Percentiles rank a stretch among this genome's conserved stretches.
phyloP scores from a whole-genome alignment of 1,140 invertebrate genomes.

The Pseudachorutes palmiensis region DNA sequence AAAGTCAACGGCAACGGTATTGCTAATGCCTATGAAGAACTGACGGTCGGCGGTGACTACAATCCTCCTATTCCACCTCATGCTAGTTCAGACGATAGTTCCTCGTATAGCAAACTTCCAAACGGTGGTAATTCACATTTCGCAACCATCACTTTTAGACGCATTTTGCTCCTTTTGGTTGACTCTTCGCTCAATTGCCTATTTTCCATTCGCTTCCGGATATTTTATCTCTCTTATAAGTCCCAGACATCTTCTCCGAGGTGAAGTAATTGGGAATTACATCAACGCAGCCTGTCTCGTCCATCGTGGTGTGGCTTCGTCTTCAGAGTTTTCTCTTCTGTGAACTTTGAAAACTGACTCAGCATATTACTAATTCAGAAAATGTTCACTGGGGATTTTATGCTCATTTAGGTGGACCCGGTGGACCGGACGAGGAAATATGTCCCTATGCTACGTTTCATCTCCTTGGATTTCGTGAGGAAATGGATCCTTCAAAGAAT shows the following conservation, averaged over 20 bases:
- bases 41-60: constrained; percentile 26
- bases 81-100: constrained; percentile 36
- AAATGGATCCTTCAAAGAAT: constrained; percentile 85
- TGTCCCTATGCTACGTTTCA: constrained; percentile 91
- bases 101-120: constrained; percentile 33
- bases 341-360: constrained; percentile 1
- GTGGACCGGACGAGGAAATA: constrained; percentile 85
- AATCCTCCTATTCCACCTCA: constrained; percentile 35
- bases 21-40: constrained; percentile 36
- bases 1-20: constrained; percentile 26
- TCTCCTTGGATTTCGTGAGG: constrained; percentile 82
- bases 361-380: not conserved
- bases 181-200: not conserved
- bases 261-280: too few species aligned
- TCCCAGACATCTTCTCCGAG: not conserved
- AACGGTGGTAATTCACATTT: constrained; percentile 31
- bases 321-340: constrained; percentile 10
- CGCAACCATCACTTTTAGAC: too few species aligned
- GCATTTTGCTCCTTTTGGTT: constrained; percentile 10
- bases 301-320: constrained; percentile 11
- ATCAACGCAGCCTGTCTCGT: constrained; percentile 6
- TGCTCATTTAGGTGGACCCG: constrained; percentile 23
- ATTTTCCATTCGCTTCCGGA: too few species aligned
- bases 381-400: not conserved
- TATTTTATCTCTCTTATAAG: not conserved